Conservation (phyloP, 2,888 invertebrate species). For the Sicus ferrugineus region DNA sequence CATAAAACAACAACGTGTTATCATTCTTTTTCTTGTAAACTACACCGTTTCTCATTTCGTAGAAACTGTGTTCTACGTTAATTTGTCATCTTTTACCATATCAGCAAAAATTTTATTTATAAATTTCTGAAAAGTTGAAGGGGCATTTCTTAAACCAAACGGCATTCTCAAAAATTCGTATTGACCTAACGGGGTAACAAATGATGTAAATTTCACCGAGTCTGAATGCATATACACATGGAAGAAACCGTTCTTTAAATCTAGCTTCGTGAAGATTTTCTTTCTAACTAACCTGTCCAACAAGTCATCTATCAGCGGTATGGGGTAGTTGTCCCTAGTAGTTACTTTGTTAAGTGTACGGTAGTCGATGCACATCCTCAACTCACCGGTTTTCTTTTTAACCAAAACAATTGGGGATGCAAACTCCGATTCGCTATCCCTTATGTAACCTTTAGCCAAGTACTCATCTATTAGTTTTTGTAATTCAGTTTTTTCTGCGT, state of each 20-base stretch:
- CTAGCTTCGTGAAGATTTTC: conserved; percentile 3
- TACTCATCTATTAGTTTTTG: too few species aligned
- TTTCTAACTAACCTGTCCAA: too few species aligned
- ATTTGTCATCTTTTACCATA: conserved; percentile 27
- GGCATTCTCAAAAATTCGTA: conserved; percentile 35
- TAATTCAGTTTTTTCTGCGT: too few species aligned
- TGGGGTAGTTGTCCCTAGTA: conserved; percentile 6
- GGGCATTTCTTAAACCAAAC: conserved; percentile 36
- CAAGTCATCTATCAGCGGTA: conserved; percentile 20
- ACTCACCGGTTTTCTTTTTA: conserved; percentile 36
- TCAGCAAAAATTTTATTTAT: conserved; percentile 34
- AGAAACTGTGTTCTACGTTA: too few species aligned
- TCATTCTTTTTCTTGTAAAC: too few species aligned
- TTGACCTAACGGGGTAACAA: conserved; percentile 25
- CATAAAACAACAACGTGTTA: too few species aligned
- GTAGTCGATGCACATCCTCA: conserved; percentile 39
- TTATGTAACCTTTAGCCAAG: too few species aligned
- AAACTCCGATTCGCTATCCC: conserved; percentile 36
- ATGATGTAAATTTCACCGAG: conserved; percentile 29
- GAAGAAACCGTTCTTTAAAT: conserved; percentile 26
- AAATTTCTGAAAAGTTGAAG: conserved; percentile 34
- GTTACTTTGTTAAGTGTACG: conserved; percentile 38
- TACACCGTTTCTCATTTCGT: too few species aligned
- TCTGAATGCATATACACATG: conserved; percentile 18
- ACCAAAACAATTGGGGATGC: conserved; percentile 37